Conservation (phyloP, 2,113 vertebrate species). For the Tupaia tana region DNA sequence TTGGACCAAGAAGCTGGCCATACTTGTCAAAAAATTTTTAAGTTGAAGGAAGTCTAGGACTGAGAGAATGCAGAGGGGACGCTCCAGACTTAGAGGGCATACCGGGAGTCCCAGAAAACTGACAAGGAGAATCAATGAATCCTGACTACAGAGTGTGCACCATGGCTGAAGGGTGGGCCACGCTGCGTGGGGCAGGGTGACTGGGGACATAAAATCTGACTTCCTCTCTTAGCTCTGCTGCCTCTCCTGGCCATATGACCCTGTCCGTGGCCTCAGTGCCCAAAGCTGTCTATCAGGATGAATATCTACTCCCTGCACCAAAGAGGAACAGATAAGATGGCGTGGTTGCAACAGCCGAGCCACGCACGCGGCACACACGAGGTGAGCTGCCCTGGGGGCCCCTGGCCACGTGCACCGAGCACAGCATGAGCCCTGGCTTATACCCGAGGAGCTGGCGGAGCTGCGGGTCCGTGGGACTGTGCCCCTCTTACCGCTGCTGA, state of each 20-base stretch:
- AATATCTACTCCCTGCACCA: accelerated
- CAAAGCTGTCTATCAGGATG: neutral
- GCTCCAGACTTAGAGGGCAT: accelerated
- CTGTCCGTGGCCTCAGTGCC: neutral
- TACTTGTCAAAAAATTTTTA: neutral
- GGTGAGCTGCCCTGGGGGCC: accelerated
- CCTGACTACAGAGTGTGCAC: accelerated
- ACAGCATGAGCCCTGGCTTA: neutral
- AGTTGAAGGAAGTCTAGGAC: neutral
- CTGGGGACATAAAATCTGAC: accelerated
- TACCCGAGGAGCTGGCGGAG: neutral
- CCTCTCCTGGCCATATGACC: accelerated
- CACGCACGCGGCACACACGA: accelerated
- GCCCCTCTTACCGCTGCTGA: conserved; percentile 94
- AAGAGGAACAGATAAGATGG: neutral
- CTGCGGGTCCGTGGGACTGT: neutral
- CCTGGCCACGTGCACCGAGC: accelerated
- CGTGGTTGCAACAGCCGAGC: accelerated
- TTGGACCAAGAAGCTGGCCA: neutral
- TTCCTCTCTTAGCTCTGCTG: accelerated
- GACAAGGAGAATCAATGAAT: neutral
- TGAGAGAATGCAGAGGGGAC: neutral
- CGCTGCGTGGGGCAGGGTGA: accelerated
- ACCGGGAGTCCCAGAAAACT: neutral
- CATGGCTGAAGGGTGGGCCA: accelerated